Evolutionary conservation across 2,888 invertebrate species (phyloP).

Genomic region (Falcaria lacertinaria): DNA sequence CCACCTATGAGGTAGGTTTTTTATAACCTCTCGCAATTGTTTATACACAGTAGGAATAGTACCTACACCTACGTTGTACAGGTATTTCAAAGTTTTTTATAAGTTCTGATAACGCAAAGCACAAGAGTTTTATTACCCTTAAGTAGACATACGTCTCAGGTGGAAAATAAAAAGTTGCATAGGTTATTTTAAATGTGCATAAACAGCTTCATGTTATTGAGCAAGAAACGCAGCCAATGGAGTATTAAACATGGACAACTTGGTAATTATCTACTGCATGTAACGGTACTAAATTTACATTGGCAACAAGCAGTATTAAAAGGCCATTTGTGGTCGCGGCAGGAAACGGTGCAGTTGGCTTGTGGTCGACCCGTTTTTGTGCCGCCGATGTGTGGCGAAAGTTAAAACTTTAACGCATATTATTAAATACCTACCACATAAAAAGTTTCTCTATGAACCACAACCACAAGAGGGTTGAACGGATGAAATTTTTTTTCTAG

Average conservation of each 20-base stretch:
- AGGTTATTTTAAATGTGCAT: conserved; percentile 7
- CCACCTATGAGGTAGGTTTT: too few species aligned
- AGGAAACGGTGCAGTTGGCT: conserved; percentile 59
- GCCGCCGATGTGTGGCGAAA: conserved; percentile 33
- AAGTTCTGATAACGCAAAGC: too few species aligned
- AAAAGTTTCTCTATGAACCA: neutral
- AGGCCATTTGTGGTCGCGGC: conserved; percentile 66
- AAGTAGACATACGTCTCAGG: too few species aligned
- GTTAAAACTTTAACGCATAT: conserved; percentile 19
- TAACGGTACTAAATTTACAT: conserved; percentile 57
- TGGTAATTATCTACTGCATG: conserved; percentile 34
- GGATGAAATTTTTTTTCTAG: neutral
- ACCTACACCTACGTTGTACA: too few species aligned
- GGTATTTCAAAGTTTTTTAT: too few species aligned
- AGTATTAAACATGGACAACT: conserved; percentile 22
- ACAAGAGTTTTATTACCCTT: too few species aligned
- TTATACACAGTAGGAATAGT: too few species aligned
- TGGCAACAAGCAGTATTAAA: conserved; percentile 50
- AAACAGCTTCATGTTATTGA: conserved; percentile 14
- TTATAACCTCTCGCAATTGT: too few species aligned
- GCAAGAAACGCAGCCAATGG: conserved; percentile 15
- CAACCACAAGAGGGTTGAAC: neutral
- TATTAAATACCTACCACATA: conserved; percentile 30
- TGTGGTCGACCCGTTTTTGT: conserved; percentile 61
- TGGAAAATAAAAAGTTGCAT: too few species aligned